Evolutionary conservation across 2,888 invertebrate species (phyloP), one percentile per base, ranked within the genome.

Genomic region (Macropis europaea): DNA sequence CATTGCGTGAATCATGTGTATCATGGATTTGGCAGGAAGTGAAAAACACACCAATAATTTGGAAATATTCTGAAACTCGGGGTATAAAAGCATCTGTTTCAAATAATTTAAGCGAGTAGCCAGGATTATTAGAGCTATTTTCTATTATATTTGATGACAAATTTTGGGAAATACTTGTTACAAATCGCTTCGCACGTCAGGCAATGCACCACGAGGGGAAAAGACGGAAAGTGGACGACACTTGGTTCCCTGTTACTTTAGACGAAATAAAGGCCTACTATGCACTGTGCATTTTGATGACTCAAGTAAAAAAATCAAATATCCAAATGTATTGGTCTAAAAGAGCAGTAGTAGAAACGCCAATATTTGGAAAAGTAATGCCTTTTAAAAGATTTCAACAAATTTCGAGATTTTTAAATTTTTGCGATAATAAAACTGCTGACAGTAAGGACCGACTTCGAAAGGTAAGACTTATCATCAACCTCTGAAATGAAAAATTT

Each of bases 401-500:
- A 62, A 75, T 78, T 40, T 68, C 59, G 22, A 54, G 66, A 36
- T 77, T 61, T 63, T 57, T 77, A 48, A 75, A 76, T 61, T 77
- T 75, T 50, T 57, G 62, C n/a, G 32, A 76, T 60, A 79, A 81
- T 67, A 53, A 71, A 60, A 64, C 30, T 53, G 42, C 26, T 45
- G 59, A 69, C 45, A 76, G 32, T 48, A 64, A 64, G 4, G 74
- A 82, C 64, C 73, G 80, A 45, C 64, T 83, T 68, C 75, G 72
- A 50, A 83, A 83, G 72, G 50, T 82, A 59, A 73, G 77, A 73
- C 77, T 72, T 52, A 52, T 82, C 40, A 68, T 84, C 30, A 70
- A 82, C 57, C 54, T 77, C 43, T 80, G 76, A 67, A 82, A 82
- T 73, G 59, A 81, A 64, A 82, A 73, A 73, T 81, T 85, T 72